Evolutionary conservation across 2,888 invertebrate genomes (phyloP), one percentile per base, ranked within the genome.

Genomic region (Mactromeris polynyma): DNA sequence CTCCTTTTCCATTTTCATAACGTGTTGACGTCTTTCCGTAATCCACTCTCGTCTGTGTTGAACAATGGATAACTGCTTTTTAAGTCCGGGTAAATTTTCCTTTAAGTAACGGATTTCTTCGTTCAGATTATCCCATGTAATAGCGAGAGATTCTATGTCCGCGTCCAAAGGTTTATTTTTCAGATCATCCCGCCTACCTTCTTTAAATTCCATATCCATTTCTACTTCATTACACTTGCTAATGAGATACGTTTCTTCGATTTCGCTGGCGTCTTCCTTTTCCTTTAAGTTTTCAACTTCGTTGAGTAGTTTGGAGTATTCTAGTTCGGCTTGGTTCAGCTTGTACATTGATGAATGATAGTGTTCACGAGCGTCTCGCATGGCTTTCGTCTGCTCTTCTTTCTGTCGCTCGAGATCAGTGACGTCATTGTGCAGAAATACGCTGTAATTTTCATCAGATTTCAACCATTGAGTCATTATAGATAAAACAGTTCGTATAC

Each of bases 191-290:
- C 94, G 89, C 31, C 95, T 89, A 73, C 92, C 92, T 87, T 95
- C 95, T 84, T 95, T 95, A 84, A 95, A 94, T 79, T 95, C 96
- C 64, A 95, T 93, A 80, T 95, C 94, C 21, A 94, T 86, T 85
- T 94, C 94, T 77, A 95, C 84, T 82, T 95, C 96, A 81, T 93
- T 94, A 64, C 92, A 90, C 51, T 94, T 92, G 26, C 81, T 86
- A 42, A 87, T 81, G 0, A 95, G 89, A 80, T 90, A 90, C 42
- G 90, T 85, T 85, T 92, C 92, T 77, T 95, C 95, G 17, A 93
- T 91, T 58, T 91, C 90, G 26, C 93, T 88, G 11, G 93, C 87
- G 21, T 93, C 93, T 79, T 94, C 94, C 64, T 94, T 94, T 46
- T 95, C 94, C 81, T 91, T 90, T 79, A 94, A 85, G 21, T 92